Percentiles rank a stretch among this genome's conserved stretches.
phyloP scores from a whole-genome alignment of 2,888 invertebrate species.

The Andrena fulva region DNA sequence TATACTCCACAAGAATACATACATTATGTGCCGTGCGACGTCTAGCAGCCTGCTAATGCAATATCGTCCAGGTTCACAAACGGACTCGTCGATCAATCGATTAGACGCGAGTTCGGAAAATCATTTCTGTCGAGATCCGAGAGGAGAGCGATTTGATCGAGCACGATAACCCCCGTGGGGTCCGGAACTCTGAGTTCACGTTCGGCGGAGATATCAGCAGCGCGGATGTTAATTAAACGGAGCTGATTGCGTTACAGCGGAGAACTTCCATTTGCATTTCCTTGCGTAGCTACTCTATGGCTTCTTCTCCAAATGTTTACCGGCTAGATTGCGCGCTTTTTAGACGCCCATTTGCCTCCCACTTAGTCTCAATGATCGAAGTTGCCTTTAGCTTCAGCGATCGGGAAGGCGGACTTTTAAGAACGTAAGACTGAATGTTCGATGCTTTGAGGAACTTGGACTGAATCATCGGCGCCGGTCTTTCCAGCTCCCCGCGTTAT shows the following conservation, averaged over 20 bases:
- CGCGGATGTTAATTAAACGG: conserved; percentile 46
- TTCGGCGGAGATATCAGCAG: conserved; percentile 11
- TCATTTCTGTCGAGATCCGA: conserved; percentile 40
- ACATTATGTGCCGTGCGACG: neutral
- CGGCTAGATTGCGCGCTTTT: neutral
- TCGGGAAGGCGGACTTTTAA: no score
- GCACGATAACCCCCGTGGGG: conserved; percentile 43
- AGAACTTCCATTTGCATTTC: conserved; percentile 9
- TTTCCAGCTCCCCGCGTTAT: neutral
- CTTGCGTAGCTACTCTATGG: neutral
- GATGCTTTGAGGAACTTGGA: no score
- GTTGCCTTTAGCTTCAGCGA: neutral
- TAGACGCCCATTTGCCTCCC: neutral
- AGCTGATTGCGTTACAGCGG: conserved; percentile 33
- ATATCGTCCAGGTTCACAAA: conserved; percentile 36
- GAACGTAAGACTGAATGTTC: no score
- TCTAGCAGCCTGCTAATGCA: neutral
- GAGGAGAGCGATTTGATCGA: conserved; percentile 54
- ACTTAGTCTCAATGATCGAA: neutral
- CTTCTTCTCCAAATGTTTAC: neutral
- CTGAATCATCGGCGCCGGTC: no score
- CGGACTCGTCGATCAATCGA: conserved; percentile 2
- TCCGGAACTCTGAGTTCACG: conserved; percentile 7
- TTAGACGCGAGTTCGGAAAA: conserved; percentile 36
- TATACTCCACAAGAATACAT: no score